Evolutionary conservation across 35 echinoderm and acorn worm genomes (phyloP).

Genomic region (Eucidaris tribuloides): DNA sequence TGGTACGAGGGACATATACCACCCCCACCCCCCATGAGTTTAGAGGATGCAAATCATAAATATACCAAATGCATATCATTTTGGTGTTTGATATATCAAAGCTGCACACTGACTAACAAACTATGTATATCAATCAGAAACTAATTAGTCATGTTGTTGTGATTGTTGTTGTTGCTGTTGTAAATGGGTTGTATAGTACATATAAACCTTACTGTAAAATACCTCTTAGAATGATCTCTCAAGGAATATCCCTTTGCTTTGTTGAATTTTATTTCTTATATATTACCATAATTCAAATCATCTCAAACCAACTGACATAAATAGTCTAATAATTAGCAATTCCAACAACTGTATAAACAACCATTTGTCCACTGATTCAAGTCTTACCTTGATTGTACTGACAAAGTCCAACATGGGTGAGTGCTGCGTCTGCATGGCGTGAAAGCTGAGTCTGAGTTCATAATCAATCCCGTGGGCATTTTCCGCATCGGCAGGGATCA

Average conservation of each 20-base stretch:
- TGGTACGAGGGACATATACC: background rate
- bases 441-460: constrained; percentile 76
- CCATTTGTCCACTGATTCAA: background rate
- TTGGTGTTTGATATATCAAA: background rate
- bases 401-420: constrained; percentile 73
- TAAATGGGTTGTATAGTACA: too few relatives aligned
- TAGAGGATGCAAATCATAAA: background rate
- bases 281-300: too few relatives aligned
- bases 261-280: too few relatives aligned
- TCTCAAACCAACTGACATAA: too few relatives aligned
- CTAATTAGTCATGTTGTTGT: too few relatives aligned
- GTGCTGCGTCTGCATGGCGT: constrained; percentile 46
- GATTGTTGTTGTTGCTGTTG: too few relatives aligned
- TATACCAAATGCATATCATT: background rate
- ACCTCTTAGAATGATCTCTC: too few relatives aligned
- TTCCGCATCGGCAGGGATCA: constrained; percentile 85
- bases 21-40: background rate
- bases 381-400: constrained; percentile 82
- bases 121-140: too few relatives aligned
- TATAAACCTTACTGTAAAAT: too few relatives aligned
- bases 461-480: constrained; percentile 98
- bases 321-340: too few relatives aligned
- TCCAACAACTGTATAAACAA: too few relatives aligned
- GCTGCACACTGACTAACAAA: background rate
- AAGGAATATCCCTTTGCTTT: too few relatives aligned